phyloP scores from a whole-genome alignment of 2,113 vertebrate species.

The Microcebus ravelobensis region DNA sequence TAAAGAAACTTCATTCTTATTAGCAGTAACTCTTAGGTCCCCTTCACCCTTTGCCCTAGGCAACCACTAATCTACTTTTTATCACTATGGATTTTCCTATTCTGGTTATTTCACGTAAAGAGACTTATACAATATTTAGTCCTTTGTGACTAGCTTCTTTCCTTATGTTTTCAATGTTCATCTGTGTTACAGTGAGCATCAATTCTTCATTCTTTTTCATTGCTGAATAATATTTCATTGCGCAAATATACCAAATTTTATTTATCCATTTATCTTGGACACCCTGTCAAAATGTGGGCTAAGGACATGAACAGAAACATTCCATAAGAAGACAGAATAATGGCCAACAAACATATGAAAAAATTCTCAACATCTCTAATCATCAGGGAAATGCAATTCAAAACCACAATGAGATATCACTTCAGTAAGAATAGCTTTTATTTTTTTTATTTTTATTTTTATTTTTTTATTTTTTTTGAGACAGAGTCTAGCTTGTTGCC shows the following conservation, averaged over 20 bases:
- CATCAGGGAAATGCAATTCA: too few species aligned
- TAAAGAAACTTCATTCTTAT: not conserved
- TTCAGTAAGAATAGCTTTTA: too few species aligned
- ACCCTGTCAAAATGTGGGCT: too few species aligned
- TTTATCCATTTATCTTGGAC: not conserved
- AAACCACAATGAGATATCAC: too few species aligned
- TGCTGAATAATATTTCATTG: not conserved
- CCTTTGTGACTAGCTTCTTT: not conserved
- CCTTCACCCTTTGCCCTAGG: too few species aligned
- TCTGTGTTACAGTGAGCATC: not conserved
- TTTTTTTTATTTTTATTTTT: too few species aligned
- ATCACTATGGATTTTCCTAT: not conserved
- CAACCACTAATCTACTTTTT: not conserved
- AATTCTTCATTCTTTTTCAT: not conserved
- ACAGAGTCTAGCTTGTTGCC: too few species aligned
- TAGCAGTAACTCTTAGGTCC: not conserved
- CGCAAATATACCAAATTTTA: not conserved
- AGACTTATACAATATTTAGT: not conserved
- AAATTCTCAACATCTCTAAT: too few species aligned
- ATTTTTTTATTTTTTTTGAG: too few species aligned
- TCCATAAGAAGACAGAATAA: too few species aligned
- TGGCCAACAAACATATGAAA: too few species aligned
- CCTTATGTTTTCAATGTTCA: not conserved
- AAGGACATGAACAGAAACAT: too few species aligned
- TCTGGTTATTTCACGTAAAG: not conserved